Base-by-base conservation (phyloP, 2,888 invertebrate species). In the Euclidia mi region DNA sequence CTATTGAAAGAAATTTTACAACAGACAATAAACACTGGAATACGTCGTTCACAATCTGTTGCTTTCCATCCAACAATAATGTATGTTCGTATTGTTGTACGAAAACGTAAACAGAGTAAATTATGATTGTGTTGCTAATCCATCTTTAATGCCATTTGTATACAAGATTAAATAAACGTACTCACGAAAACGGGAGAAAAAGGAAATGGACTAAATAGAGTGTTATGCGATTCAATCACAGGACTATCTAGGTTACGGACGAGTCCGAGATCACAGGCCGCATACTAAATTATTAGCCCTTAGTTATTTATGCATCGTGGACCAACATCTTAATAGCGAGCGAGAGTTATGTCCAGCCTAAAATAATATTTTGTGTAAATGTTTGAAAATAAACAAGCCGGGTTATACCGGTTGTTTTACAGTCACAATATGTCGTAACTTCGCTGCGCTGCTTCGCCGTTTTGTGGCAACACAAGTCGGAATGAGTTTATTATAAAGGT, bases 281-380 rank as follows among this genome's bases (percentile, higher is more conserved):
- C 92, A 92, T 93, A 92, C 92, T 92, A 92, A 94, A 92, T 92
- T 89, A 90, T 89, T 86, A 90, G 84, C 87, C 91, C 89, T 87
- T 85, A 89, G 87, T 92, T 92, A 94, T 92, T 94, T 93, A 94
- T 94, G 93, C 92, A 92, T 89, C 90, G 82, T 87, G 89, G 88
- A 84, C 88, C 83, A 92, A 92, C 93, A 92, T 93, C 94, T 94
- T 92, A 94, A 92, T 94, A 89, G 92, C 87, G 68, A 81, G 76
- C 73, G 78, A 76, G 91, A 93, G 88, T 92, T 90, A 92, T 88
- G 91, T 91, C 89, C 90, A 91, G 83, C 94, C 93, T 93, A 91
- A 94, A 92, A 94, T 91, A 92, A 93, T 94, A 93, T 93, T 94
- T 92, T 91, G 92, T 86, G 88, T 90, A 90, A 93, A 92, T 90